Base-by-base conservation (phyloP, 1,140 invertebrate genomes). In the Dysdera silvatica region DNA sequence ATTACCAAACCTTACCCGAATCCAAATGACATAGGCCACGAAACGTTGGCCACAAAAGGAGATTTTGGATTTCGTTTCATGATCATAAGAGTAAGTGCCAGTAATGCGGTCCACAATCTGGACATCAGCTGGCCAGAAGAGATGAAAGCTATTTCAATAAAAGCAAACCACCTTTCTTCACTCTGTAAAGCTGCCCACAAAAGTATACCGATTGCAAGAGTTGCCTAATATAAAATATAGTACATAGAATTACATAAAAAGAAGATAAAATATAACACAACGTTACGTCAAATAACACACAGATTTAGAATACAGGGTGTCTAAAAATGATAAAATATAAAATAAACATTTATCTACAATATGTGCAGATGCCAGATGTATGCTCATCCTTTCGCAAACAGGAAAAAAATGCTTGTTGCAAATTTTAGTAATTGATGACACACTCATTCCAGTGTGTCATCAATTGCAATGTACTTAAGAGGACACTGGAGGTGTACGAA, bases 81-180 rank as follows among this genome's bases (percentile, higher is more conserved):
- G 70, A 93, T 85, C 35, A 93, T 82, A n/a, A 96, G 73, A 3
- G 85, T 84, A n/a, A 90, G 77, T 14, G 91, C 87, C 45, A 95
- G 79, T 55, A 89, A 82, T 14, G 85, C 84, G 0, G 90, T 89
- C 87, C 89, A 95, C 28, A 93, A 77, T 29, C 91, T 77, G 26
- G 86, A 84, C 49, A 87, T 85, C 67, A 89, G 85, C 31, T 87
- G 83, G 18, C 89, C 88, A 45, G 82, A 76, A 24, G 84, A 82
- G 62, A 88, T 86, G 1, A 90, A 68, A 23, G 83, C 74, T 70
- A 88, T 87, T 69, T 89, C 86, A 6, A 67, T 24, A 35, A 57
- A 54, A 35, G 24, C 43, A 26, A 31, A 35, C 57, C 2, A 87
- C 41, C 67, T 87, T 84, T 68, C 83, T 76, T 23, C 73, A 68